Conservation (phyloP, 2,797 vertebrate species). For the Moxostoma hubbsi region DNA sequence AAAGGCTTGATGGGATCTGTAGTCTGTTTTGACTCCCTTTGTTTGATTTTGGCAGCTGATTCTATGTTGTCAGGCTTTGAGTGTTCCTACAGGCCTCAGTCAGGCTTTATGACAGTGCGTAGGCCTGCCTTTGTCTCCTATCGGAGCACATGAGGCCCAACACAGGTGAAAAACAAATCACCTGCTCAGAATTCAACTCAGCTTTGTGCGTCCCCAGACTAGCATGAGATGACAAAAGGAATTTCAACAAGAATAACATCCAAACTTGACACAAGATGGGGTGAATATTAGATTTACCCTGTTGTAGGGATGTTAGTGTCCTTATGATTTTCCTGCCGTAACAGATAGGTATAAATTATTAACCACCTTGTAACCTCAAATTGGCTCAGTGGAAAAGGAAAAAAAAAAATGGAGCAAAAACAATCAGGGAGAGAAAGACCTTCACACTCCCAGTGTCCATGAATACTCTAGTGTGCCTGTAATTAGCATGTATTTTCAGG, state of each 20-base stretch:
- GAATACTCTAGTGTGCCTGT: no score
- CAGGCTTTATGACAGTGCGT: no score
- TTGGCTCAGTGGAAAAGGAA: conserved; percentile 45
- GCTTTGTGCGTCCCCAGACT: conserved; percentile 31
- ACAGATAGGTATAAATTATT: conserved; percentile 76
- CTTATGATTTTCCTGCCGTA: conserved; percentile 66
- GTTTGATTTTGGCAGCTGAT: no score
- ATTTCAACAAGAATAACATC: conserved; percentile 62
- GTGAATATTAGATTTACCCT: conserved; percentile 65
- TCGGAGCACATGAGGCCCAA: no score
- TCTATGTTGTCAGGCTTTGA: no score
- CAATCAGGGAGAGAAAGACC: no score
- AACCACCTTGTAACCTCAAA: conserved; percentile 69
- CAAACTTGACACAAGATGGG: conserved; percentile 53
- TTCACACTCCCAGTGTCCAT: no score
- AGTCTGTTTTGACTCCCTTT: no score
- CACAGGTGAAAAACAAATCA: conserved; percentile 50
- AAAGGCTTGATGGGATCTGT: no score
- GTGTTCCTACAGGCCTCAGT: no score
- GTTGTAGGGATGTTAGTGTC: conserved; percentile 68
- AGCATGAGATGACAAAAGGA: conserved; percentile 58
- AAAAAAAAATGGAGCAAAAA: conserved; percentile 46
- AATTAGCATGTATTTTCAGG: no score
- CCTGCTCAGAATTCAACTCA: conserved; percentile 59
- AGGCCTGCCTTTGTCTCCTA: no score